These are phyloP conservation scores for Dolomedes plantarius DNA, from an alignment of 2,888 invertebrate species.

Conservation along the genomic window DNA sequence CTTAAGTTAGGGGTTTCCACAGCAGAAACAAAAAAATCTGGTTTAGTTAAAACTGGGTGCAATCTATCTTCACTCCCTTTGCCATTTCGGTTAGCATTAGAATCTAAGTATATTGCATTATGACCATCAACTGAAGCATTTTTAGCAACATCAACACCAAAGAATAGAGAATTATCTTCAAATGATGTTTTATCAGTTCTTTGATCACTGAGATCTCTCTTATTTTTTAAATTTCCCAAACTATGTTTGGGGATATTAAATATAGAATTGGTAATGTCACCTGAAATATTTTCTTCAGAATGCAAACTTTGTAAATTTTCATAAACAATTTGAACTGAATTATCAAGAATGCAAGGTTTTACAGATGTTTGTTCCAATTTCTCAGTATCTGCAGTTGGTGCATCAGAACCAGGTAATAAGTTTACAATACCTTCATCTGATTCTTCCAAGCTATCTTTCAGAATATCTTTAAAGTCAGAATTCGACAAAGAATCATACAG, in stretches of 20 bases:
- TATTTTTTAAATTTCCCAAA: background rate
- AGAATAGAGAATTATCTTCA: too few species aligned
- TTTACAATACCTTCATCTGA: background rate
- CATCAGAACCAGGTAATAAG: background rate
- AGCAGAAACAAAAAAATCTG: background rate
- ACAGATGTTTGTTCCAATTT: background rate
- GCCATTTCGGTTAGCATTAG: too few species aligned
- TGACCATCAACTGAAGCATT: too few species aligned
- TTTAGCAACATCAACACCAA: too few species aligned
- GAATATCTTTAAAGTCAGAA: slow-evolving; percentile 12
- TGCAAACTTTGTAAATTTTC: background rate
- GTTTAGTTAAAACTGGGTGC: background rate
- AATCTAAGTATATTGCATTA: too few species aligned
- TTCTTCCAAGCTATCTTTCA: background rate
- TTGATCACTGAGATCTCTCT: too few species aligned
- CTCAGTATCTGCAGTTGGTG: background rate
- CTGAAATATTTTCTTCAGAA: background rate
- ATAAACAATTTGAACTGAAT: slow-evolving; percentile 46
- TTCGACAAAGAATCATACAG: background rate
- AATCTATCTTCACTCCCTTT: too few species aligned
- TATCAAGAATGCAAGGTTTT: slow-evolving; percentile 18
- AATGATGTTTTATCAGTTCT: too few species aligned
- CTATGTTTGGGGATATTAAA: background rate
- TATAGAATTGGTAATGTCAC: background rate
- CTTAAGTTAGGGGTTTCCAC: background rate